phyloP scores from a whole-genome alignment of 2,797 vertebrate genomes.

The Coranthus polyacanthus region DNA sequence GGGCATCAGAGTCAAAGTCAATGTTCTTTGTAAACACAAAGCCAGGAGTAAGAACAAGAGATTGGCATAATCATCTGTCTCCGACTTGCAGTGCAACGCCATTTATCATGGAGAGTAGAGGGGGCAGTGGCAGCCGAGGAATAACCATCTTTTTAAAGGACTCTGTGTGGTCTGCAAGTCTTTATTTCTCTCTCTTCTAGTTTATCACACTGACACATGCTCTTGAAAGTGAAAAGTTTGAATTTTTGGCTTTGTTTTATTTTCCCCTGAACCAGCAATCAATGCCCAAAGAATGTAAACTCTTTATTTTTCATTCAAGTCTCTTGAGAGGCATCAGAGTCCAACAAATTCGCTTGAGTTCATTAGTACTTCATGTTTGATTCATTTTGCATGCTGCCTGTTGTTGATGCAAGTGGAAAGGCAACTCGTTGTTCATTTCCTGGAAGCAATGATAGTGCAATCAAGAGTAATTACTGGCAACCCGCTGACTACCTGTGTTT shows the following conservation, averaged over 20 bases:
- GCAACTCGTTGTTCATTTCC: conserved; percentile 10
- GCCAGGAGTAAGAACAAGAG: neutral
- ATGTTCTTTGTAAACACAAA: conserved; percentile 26
- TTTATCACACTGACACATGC: no score
- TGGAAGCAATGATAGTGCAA: neutral
- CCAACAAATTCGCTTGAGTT: no score
- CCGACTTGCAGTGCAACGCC: neutral
- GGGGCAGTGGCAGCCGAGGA: conserved; percentile 19
- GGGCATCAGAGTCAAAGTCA: neutral
- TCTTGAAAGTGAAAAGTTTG: no score
- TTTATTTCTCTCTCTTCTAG: no score
- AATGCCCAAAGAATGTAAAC: no score
- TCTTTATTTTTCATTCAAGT: no score
- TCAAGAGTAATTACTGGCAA: neutral
- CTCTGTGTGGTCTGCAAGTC: no score
- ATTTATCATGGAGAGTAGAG: conserved; percentile 11
- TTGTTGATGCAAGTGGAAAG: neutral
- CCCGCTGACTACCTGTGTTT: neutral
- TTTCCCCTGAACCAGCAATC: no score
- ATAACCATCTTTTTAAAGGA: no score
- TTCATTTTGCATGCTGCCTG: neutral
- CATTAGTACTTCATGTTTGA: no score
- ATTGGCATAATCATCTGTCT: conserved; percentile 27
- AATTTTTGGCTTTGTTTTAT: no score
- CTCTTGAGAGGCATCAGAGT: no score